Evolutionary conservation across 2,113 vertebrate species (phyloP), one percentile per base, ranked within the genome.

Genomic region (Lutjanus erythropterus): DNA sequence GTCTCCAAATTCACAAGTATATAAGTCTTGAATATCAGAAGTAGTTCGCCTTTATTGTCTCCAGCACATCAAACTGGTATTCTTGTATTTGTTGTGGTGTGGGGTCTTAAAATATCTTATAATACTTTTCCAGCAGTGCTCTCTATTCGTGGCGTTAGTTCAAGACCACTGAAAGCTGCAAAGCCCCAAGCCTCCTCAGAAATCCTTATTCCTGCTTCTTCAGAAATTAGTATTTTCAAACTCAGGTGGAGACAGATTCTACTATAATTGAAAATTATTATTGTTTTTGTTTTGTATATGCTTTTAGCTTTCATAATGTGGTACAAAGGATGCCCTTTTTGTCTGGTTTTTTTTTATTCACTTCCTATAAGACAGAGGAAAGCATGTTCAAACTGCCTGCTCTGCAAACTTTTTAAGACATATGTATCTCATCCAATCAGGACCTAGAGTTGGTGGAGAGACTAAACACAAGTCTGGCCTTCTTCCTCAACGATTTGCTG

Each of bases 371-470:
- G 7, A 9, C 60, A 52, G 18, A 27, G 55, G 9, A 39, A 56
- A 74, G 50, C 4, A 27, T 31, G 9, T 39, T 41, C 2, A 31
- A 50, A 52, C 29, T 4, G 6, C 12, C 12, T 21, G 25, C 35
- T 58, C 6, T 77, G 37, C 16, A 60, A 15, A 50, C 37, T 7
- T 58, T 47, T 50, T 46, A 64, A 44, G 6, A n/a, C 6, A 0
- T 25, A 78, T 84, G 70, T 78, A 55, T 86, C 70, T 83, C 75
- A 46, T 93, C 21, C 68, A 44, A 65, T 65, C 65, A 99, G 98
- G 98, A 99, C 90, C 94, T 96, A 55, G 98, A 99, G 93, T 96
- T 99, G 96, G 97, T 98, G 55, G 98, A 99, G 88, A 97, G 96
- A 82, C 96, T 99, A 10, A 99, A 99, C 90, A 97, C 96, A 9